Conservation (phyloP, 1,140 invertebrate species). For the Drosophila murphyi region DNA sequence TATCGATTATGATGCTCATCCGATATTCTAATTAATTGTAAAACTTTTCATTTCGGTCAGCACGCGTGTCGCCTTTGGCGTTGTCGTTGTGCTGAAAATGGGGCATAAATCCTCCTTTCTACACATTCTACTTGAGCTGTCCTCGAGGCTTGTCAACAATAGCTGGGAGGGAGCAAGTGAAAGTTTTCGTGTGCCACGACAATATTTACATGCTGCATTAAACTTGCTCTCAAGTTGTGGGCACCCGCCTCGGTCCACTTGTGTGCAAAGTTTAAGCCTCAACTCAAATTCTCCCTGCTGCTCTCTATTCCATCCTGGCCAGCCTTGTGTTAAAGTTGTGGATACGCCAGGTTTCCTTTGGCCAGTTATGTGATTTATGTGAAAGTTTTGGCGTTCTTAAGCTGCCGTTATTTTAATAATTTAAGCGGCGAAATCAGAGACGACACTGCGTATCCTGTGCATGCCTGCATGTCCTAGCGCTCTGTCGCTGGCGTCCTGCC, state of each 20-base stretch:
- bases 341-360: slow-evolving; percentile 71
- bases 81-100: slow-evolving; percentile 9
- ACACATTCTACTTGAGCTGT: slow-evolving; percentile 24
- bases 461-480: slow-evolving; percentile 6
- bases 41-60: slow-evolving; percentile 62
- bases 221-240: slow-evolving; percentile 65
- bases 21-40: slow-evolving; percentile 75
- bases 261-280: slow-evolving; percentile 33
- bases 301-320: neutral
- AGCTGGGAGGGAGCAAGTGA: slow-evolving; percentile 53
- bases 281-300: neutral
- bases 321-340: slow-evolving; percentile 65
- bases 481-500: slow-evolving; percentile 49
- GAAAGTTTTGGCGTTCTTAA: slow-evolving; percentile 51
- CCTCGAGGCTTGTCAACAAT: slow-evolving; percentile 67
- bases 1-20: slow-evolving; percentile 41
- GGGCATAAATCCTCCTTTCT: slow-evolving; percentile 44
- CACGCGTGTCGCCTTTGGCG: slow-evolving; percentile 49
- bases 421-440: slow-evolving; percentile 72
- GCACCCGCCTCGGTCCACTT: slow-evolving; percentile 32
- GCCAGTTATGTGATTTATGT: slow-evolving; percentile 71
- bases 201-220: slow-evolving; percentile 82
- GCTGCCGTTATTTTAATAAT: slow-evolving; percentile 68
- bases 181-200: slow-evolving; percentile 77
- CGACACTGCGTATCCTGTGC: slow-evolving; percentile 22